A percentile compares a stretch with the other conserved stretches of the same genome.
Evolutionary conservation across 2,888 invertebrate species (phyloP).

Genomic region (Caenorhabditis panamensis): DNA sequence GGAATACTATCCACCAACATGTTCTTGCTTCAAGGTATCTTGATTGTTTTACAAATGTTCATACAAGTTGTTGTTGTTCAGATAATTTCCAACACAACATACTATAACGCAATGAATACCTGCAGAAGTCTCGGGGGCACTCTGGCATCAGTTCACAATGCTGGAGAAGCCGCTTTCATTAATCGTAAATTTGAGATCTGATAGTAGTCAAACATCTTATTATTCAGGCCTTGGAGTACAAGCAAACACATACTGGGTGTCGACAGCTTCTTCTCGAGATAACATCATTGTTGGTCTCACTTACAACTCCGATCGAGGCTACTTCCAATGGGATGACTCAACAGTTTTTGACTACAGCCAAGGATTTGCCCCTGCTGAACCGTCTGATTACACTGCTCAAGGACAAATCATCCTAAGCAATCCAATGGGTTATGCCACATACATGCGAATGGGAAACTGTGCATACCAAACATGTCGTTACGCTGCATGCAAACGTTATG

Average conservation of each 20-base stretch:
- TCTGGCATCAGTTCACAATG: constrained; percentile 51
- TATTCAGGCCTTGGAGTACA: constrained; percentile 47
- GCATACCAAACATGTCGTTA: constrained; percentile 55
- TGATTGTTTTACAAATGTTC: not conserved
- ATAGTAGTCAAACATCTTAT: not conserved
- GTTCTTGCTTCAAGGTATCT: constrained; percentile 49
- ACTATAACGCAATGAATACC: constrained; percentile 60
- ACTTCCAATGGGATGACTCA: constrained; percentile 58
- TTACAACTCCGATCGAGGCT: constrained; percentile 32
- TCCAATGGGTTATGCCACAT: constrained; percentile 58
- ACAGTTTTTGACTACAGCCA: constrained; percentile 43
- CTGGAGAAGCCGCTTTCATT: constrained; percentile 61
- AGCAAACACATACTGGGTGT: constrained; percentile 35
- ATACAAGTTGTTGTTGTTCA: too few relatives aligned
- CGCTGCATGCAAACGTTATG: constrained; percentile 54
- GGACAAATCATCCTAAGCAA: constrained; percentile 59
- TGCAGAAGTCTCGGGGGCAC: constrained; percentile 55
- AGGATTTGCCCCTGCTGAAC: constrained; percentile 58
- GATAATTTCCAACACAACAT: constrained; percentile 54
- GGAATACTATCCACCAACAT: constrained; percentile 62
- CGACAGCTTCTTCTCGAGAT: constrained; percentile 45
- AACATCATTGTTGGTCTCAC: constrained; percentile 60
- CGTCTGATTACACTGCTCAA: constrained; percentile 27
- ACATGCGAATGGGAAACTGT: constrained; percentile 57
- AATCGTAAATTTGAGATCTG: constrained; percentile 7